These are phyloP conservation scores for Tragelaphus strepsiceros DNA, from an alignment of 2,113 vertebrate species.

Conservation along the genomic window DNA sequence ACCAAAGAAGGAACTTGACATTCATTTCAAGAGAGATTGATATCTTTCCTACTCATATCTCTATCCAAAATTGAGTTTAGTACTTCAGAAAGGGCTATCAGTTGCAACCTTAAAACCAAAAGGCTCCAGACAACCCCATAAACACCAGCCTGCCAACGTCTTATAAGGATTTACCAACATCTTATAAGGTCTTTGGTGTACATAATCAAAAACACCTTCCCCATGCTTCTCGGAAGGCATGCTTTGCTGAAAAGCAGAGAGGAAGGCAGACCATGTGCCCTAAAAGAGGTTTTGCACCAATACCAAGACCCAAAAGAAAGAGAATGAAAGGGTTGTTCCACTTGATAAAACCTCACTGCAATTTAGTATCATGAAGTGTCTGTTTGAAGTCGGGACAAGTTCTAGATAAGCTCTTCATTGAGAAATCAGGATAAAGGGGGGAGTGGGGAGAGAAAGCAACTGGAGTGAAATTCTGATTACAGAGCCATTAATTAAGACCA, in stretches of 20 bases:
- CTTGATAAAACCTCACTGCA: conserved; percentile 28
- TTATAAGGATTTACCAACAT: background rate
- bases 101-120: background rate
- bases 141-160: background rate
- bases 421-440: conserved; percentile 4
- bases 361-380: conserved; percentile 60
- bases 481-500: conserved; percentile 36
- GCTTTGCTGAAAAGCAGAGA: background rate
- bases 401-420: conserved; percentile 57
- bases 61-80: background rate
- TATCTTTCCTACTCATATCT: background rate
- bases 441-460: conserved; percentile 15
- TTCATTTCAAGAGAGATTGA: background rate
- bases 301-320: conserved; percentile 48
- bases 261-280: background rate
- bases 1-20: background rate
- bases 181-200: background rate
- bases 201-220: background rate
- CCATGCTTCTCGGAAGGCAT: background rate
- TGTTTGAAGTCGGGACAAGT: conserved; percentile 67
- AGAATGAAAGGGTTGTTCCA: conserved; percentile 50
- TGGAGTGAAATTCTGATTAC: background rate
- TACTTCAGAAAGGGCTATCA: background rate
- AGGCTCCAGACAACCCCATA: background rate
- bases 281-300: background rate